Percentiles rank a stretch among this genome's conserved stretches.
Conservation (phyloP, 2,797 vertebrate genomes). For the Acanthurus lineatus region DNA sequence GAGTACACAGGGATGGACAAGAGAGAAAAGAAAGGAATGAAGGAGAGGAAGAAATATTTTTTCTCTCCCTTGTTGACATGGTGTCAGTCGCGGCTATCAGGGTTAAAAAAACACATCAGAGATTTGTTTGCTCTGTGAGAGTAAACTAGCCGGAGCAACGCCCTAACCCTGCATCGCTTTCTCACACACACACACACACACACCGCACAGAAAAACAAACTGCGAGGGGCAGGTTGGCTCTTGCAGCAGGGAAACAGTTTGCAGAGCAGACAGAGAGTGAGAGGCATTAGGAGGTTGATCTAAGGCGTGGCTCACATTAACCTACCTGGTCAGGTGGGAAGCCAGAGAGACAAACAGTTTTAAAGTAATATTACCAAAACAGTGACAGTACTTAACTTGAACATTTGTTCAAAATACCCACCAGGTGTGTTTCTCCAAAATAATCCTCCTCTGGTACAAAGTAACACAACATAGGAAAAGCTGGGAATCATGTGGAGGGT, state of each 20-base stretch:
- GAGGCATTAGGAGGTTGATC: constrained; percentile 91
- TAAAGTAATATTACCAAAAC: constrained; percentile 29
- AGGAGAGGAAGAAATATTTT: constrained; percentile 46
- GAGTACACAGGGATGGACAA: constrained; percentile 37
- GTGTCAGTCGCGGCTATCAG: constrained; percentile 79
- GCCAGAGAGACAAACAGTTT: constrained; percentile 25
- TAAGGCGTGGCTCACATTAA: constrained; percentile 95
- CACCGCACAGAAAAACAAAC: constrained; percentile 71
- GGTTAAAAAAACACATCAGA: constrained; percentile 85
- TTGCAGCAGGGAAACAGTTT: constrained; percentile 93
- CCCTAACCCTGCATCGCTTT: constrained; percentile 55
- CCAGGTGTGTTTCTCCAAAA: constrained; percentile 16
- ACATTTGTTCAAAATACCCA: not conserved
- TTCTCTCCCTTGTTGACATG: constrained; percentile 66
- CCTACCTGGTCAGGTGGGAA: constrained; percentile 89
- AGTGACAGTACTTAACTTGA: not conserved
- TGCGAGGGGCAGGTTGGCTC: constrained; percentile 90
- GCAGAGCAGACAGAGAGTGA: constrained; percentile 83
- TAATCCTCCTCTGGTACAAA: not conserved
- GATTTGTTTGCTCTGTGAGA: constrained; percentile 82
- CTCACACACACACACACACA: constrained; percentile 38
- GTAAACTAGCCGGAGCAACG: constrained; percentile 77
- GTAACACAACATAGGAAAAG: not conserved
- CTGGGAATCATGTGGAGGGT: not conserved
- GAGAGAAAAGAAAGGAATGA: constrained; percentile 19